A percentile compares a stretch with the other conserved stretches of the same genome.
Evolutionary conservation across 2,888 invertebrate species (phyloP).

Genomic region (Eupithecia inturbata): DNA sequence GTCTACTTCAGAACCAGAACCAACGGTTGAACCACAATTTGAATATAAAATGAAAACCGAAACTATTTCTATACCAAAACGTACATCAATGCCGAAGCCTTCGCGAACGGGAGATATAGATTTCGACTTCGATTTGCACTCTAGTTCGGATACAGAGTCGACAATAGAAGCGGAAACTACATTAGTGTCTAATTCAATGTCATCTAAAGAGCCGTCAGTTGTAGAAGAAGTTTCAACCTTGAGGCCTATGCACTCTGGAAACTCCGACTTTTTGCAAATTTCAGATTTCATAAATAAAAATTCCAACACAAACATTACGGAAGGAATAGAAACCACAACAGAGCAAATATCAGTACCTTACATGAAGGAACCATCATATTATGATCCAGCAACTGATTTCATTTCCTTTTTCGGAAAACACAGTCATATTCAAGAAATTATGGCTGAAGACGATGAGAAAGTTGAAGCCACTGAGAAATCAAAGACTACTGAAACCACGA

Average conservation of each 20-base stretch:
- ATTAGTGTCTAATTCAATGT: neutral
- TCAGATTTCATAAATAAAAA: neutral
- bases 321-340: constrained; percentile 54
- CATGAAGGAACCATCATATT: constrained; percentile 58
- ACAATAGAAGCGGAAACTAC: neutral
- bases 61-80: constrained; percentile 24
- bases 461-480: neutral
- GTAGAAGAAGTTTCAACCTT: neutral
- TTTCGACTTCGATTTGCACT: constrained; percentile 6
- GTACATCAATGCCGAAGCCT: constrained; percentile 7
- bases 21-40: constrained; percentile 50
- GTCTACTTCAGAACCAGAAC: constrained; percentile 52
- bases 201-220: neutral
- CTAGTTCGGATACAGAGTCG: neutral
- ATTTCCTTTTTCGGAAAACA: constrained; percentile 57
- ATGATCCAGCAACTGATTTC: constrained; percentile 62
- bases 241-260: neutral
- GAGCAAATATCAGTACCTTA: constrained; percentile 57
- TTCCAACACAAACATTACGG: constrained; percentile 41
- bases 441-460: constrained; percentile 21
- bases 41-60: constrained; percentile 27
- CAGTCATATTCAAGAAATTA: constrained; percentile 32
- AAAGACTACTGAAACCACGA: constrained; percentile 47
- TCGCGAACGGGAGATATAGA: constrained; percentile 6
- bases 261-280: neutral